A percentile compares a stretch with the other conserved stretches of the same genome.
These are phyloP conservation scores for Papilio demoleus DNA, from an alignment of 2,888 invertebrate genomes.

Conservation along the genomic window DNA sequence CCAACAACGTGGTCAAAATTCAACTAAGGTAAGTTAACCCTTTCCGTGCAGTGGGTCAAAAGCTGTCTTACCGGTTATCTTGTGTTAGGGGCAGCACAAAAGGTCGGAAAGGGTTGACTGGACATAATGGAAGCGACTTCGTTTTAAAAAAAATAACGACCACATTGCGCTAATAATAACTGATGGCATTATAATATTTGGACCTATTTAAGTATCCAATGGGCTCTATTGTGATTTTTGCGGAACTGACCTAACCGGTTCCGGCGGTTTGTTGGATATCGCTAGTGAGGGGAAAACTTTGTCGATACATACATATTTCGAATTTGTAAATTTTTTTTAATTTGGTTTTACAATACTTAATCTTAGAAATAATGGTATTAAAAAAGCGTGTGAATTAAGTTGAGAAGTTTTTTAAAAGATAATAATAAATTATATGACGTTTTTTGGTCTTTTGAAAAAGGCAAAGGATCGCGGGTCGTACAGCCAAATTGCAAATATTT, in stretches of 20 bases:
- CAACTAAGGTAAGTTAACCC: slow-evolving; percentile 75
- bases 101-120: slow-evolving; percentile 74
- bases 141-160: slow-evolving; percentile 55
- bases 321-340: too few relatives aligned
- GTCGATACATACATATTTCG: too few relatives aligned
- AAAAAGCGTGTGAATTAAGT: too few relatives aligned
- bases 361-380: too few relatives aligned
- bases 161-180: slow-evolving; percentile 63
- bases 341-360: too few relatives aligned
- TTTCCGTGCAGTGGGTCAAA: slow-evolving; percentile 69
- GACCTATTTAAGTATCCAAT: slow-evolving; percentile 83
- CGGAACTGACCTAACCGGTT: slow-evolving; percentile 82
- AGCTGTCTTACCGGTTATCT: slow-evolving; percentile 83
- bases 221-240: slow-evolving; percentile 76
- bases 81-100: slow-evolving; percentile 66
- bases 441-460: neutral
- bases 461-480: neutral
- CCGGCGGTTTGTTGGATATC: slow-evolving; percentile 59
- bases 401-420: too few relatives aligned
- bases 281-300: slow-evolving; percentile 41
- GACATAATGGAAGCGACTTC: slow-evolving; percentile 74
- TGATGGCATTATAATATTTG: slow-evolving; percentile 79
- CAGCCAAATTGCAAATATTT: neutral
- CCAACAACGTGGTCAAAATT: slow-evolving; percentile 66
- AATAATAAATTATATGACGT: too few relatives aligned